Evolutionary conservation across 2,113 vertebrate species (phyloP), one percentile per base, ranked within the genome.

Genomic region (Oncorhynchus clarkii): DNA sequence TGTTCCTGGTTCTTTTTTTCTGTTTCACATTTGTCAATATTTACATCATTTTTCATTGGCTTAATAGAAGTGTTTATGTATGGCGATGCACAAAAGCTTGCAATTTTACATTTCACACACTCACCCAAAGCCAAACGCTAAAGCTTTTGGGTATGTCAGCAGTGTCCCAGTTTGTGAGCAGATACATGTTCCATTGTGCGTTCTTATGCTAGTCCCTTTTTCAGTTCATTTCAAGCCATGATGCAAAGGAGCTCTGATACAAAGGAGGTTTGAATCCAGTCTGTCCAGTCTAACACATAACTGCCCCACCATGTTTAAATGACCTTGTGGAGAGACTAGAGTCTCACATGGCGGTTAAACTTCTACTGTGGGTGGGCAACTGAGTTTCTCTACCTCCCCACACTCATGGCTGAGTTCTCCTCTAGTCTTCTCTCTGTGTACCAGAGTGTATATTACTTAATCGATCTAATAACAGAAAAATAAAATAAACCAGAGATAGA

Each of bases 391-490:
- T 5, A 24, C 34, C 77, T 57, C 22, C 64, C 59, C 57, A 72
- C 60, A 75, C 48, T 45, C 14, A 85, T 88, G 84, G 82, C 82
- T 26, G 81, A 82, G 75, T 68, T 49, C 24, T 65, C 27, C 64
- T 26, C 68, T 85, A 76, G 66, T 45, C 24, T 64, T 29, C 67
- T 26, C 68, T 85, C 85, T 85, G 84, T 64, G 83, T 79, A 85
- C 85, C 85, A 88, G 84, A 86, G 85, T 89, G 79, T 82, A 84
- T 83, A 86, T 86, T 79, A 90, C 85, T 89, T 88, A 84, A 90
- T 89, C 78, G 73, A 87, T 92, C 90, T 90, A 91, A 91, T 90
- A 89, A 89, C 84, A 89, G 88, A 86, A 91, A 77, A 92, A 91
- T 80, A 91, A 91, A 93, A 87, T 88, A 89, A 92, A 90, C 83